Evolutionary conservation across 1,140 invertebrate species (phyloP).

Genomic region (Heliconius nattereri): DNA sequence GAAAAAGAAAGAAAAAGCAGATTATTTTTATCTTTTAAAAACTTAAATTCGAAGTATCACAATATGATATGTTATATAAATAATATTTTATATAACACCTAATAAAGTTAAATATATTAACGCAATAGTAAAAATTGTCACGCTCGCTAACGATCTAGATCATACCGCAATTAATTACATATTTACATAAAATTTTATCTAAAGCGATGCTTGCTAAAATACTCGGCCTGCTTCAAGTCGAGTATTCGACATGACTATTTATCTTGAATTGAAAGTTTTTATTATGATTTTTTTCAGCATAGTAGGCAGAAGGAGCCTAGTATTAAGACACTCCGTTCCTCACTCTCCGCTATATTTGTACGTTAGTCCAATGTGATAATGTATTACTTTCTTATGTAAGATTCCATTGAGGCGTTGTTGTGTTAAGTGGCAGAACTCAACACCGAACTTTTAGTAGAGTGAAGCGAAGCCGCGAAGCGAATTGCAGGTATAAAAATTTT

Average conservation of each 20-base stretch:
- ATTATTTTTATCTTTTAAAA: too few relatives aligned
- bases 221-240: neutral
- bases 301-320: too few relatives aligned
- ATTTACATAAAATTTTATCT: conserved; percentile 13
- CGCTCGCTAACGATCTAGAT: conserved; percentile 8
- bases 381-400: too few relatives aligned
- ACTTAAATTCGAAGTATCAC: too few relatives aligned
- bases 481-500: neutral
- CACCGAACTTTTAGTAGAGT: neutral
- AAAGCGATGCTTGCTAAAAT: conserved; percentile 7
- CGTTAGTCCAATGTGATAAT: too few relatives aligned
- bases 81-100: conserved; percentile 2
- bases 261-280: neutral
- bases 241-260: neutral
- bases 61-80: conserved; percentile 1
- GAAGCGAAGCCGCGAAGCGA: too few relatives aligned
- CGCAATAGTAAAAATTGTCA: conserved; percentile 12
- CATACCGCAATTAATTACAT: neutral
- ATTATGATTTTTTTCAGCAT: neutral
- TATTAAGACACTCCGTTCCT: too few relatives aligned
- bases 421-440: neutral
- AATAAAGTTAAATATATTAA: neutral
- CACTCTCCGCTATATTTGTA: too few relatives aligned
- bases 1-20: too few relatives aligned
- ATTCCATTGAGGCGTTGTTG: too few relatives aligned